Evolutionary conservation across 1,140 invertebrate genomes (phyloP).

Genomic region (Limonius californicus): DNA sequence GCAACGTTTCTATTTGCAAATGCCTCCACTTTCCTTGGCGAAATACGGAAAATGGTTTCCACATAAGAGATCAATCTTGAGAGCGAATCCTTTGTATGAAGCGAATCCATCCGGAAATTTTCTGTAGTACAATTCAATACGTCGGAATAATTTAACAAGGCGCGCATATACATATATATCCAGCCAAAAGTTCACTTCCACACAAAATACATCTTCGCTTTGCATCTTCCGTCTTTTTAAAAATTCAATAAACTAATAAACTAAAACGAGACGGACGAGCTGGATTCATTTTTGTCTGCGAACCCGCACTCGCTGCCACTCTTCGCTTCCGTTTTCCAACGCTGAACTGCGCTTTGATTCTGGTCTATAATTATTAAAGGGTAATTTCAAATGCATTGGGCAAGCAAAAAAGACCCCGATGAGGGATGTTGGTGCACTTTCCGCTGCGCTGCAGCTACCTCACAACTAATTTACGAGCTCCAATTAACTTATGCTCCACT

Average conservation of each 20-base stretch:
- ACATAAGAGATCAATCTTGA: conserved; percentile 28
- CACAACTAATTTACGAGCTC: not conserved
- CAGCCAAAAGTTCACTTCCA: not conserved
- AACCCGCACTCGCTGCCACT: not conserved
- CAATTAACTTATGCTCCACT: not conserved
- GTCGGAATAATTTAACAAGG: conserved; percentile 35
- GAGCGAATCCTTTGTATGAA: conserved; percentile 20
- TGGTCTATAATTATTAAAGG: not conserved
- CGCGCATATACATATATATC: conserved; percentile 23
- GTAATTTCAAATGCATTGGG: not conserved
- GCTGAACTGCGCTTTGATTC: conserved; percentile 1
- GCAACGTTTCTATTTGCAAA: not conserved
- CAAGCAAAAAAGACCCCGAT: not conserved
- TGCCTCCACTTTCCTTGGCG: not conserved
- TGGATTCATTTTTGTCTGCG: not conserved
- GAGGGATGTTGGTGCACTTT: not conserved
- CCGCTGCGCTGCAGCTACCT: not conserved
- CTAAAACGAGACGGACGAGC: not conserved
- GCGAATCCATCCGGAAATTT: conserved; percentile 27
- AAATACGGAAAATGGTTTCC: conserved; percentile 20
- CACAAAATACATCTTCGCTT: not conserved
- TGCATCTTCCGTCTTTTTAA: not conserved
- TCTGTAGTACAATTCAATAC: conserved; percentile 30
- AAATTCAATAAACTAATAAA: not conserved
- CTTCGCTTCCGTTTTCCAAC: not conserved